phyloP scores from a whole-genome alignment of 2,888 invertebrate genomes.

The Folsomia candida region DNA sequence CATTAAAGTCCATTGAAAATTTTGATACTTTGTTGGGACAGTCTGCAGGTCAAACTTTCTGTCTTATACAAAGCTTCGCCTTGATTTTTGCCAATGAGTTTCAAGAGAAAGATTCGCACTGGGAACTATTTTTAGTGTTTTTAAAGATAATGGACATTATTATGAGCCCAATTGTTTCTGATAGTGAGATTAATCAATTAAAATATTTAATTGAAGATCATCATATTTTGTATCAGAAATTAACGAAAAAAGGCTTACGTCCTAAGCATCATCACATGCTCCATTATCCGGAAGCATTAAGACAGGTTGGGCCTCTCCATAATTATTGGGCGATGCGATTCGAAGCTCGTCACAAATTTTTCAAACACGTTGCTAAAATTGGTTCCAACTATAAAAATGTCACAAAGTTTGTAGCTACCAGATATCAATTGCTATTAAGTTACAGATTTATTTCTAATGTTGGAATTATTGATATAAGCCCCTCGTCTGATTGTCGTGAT shows the following conservation, averaged over 20 bases:
- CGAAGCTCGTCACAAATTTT: no score
- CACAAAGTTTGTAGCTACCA: constrained; percentile 18
- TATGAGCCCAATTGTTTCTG: background rate
- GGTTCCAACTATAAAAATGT: constrained; percentile 28
- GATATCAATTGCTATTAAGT: constrained; percentile 19
- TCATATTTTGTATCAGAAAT: background rate
- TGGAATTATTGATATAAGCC: no score
- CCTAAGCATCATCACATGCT: no score
- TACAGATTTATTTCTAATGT: no score
- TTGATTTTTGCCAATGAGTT: constrained; percentile 15
- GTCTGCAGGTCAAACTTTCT: constrained; percentile 17
- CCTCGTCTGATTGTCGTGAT: no score
- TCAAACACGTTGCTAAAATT: constrained; percentile 6
- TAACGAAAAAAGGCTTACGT: constrained; percentile 7
- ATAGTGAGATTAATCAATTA: no score
- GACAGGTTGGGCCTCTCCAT: constrained; percentile 23
- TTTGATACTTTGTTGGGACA: constrained; percentile 5
- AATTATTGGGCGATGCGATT: constrained; percentile 19
- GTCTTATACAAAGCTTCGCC: constrained; percentile 13
- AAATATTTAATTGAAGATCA: no score
- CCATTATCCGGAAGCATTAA: no score
- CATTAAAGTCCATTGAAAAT: background rate
- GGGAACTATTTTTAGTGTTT: constrained; percentile 22
- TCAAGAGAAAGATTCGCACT: constrained; percentile 1
- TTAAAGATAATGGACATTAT: constrained; percentile 12